These are phyloP conservation scores for Bibio marci DNA, from an alignment of 2,888 invertebrate species.

Conservation along the genomic window DNA sequence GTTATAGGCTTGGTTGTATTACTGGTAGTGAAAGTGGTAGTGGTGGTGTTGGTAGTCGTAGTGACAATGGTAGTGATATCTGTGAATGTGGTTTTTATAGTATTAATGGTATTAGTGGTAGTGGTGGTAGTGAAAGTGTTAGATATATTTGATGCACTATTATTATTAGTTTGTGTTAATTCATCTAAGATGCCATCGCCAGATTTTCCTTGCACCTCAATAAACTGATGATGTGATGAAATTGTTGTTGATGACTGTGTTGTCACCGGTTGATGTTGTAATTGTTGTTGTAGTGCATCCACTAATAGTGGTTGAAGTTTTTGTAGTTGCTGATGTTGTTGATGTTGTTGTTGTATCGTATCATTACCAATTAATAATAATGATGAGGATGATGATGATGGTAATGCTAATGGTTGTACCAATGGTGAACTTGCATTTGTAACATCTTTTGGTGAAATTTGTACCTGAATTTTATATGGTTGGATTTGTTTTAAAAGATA, in stretches of 20 bases:
- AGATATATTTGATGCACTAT: slow-evolving; percentile 7
- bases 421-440: slow-evolving; percentile 1
- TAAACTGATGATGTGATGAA: slow-evolving; percentile 15
- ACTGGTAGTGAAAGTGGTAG: slow-evolving; percentile 12
- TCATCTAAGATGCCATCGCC: slow-evolving; percentile 8
- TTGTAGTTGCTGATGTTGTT: slow-evolving; percentile 20
- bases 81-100: slow-evolving; percentile 11
- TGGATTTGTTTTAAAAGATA: slow-evolving; percentile 4
- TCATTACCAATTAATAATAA: neutral
- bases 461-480: slow-evolving; percentile 7
- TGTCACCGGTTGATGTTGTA: slow-evolving; percentile 18
- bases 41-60: slow-evolving; percentile 11
- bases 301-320: slow-evolving; percentile 17
- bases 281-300: slow-evolving; percentile 3
- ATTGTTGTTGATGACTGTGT: slow-evolving; percentile 24
- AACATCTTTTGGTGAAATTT: slow-evolving; percentile 7
- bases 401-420: neutral
- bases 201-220: slow-evolving; percentile 9
- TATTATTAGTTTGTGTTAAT: slow-evolving; percentile 16
- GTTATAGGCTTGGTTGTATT: slow-evolving; percentile 6
- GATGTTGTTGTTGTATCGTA: slow-evolving; percentile 18
- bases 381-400: slow-evolving; percentile 2
- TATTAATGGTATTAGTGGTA: slow-evolving; percentile 7
- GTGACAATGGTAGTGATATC: slow-evolving; percentile 10
- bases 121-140: slow-evolving; percentile 5